These are phyloP conservation scores for Acanthurus tractus DNA, from an alignment of 2,797 vertebrate species.

Conservation along the genomic window DNA sequence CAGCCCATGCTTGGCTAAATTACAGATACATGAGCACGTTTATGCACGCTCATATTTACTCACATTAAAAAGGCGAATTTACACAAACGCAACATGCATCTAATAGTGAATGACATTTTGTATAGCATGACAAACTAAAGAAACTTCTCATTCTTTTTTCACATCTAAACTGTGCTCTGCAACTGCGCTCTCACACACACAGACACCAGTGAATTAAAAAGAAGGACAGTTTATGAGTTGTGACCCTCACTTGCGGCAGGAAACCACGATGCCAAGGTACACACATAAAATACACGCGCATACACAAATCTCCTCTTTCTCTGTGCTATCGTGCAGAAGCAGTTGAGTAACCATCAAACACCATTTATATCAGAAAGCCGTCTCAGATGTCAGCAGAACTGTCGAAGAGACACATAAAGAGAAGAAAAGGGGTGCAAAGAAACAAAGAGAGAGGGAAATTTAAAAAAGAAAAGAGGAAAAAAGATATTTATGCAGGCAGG, in stretches of 20 bases:
- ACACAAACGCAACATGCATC: background rate
- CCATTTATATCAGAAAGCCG: conserved; percentile 1
- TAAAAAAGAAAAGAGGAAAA: background rate
- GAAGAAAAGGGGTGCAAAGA: background rate
- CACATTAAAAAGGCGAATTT: conserved; percentile 21
- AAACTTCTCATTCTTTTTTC: background rate
- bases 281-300: conserved; percentile 56
- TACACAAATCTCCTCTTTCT: conserved; percentile 40
- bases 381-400: background rate
- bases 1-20: conserved; percentile 46
- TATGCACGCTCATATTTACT: conserved; percentile 28
- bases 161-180: conserved; percentile 8
- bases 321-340: conserved; percentile 19
- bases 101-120: conserved; percentile 18
- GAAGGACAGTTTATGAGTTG: conserved; percentile 60
- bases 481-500: background rate
- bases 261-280: conserved; percentile 71
- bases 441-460: background rate
- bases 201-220: conserved; percentile 26
- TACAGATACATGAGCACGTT: conserved; percentile 48
- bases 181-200: conserved; percentile 4
- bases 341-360: conserved; percentile 25
- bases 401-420: background rate
- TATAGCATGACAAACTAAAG: conserved; percentile 15
- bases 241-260: conserved; percentile 59